Evolutionary conservation across 1,140 invertebrate genomes (phyloP), one percentile per base, ranked within the genome.

Genomic region (Lithobius niger): DNA sequence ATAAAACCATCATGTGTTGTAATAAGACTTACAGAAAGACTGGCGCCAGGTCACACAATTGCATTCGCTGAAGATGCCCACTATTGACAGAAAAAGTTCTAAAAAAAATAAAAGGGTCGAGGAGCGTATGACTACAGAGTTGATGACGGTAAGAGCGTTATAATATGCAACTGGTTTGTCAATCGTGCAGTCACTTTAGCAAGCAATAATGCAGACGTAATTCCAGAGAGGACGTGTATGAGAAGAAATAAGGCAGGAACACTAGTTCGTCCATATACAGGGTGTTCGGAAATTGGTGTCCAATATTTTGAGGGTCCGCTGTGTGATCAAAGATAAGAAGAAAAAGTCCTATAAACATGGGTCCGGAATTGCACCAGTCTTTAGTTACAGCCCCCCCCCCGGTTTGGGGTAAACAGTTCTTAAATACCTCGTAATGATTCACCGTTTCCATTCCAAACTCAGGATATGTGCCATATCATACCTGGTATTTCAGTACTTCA

Each of bases 111-210:
- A 53, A 4, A 48, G 10, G 51, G 10, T n/a, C 3, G 27, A 10
- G 51, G 27, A 10, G 3, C 28, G 10, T 53, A 53, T 53, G 51
- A 53, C 28, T 53, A 31, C 28, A 36, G n/a, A n/a, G n/a, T n/a
- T n/a, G 40, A 22, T 3, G 22, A 53, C 19, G 25, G 16, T 3
- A 15, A 27, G 3, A 4, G 6, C 22, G 21, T 53, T 4, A 10
- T 53, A 3, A 27, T 40, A n/a, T 31, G 26, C 22, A 6, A 53
- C 10, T 53, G 51, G 51, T 49, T 6, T 53, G 51, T 43, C 28
- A 53, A 24, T 16, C 18, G 21, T 19, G 19, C 3, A 6, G 15
- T 40, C 18, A 3, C 13, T 3, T 15, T 53, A 3, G 28, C 21
- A 36, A 40, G 3, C 3, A 53, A 40, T 21, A 43, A 53, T 53